phyloP scores from a whole-genome alignment of 2,888 invertebrate species.

The Conomelus anceps region DNA sequence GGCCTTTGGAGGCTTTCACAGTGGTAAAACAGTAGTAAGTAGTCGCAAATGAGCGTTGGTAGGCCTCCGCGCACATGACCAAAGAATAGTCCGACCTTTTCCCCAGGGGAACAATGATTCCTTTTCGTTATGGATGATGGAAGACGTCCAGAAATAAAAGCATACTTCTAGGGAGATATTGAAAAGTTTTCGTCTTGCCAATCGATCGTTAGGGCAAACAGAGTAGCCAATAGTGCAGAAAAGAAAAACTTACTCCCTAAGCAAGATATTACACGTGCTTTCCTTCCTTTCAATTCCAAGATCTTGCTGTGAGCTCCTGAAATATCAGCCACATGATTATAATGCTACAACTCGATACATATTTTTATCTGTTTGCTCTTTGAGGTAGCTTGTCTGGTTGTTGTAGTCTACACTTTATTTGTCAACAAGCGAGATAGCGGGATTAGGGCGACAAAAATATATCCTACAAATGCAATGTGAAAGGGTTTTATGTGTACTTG shows the following conservation, averaged over 20 bases:
- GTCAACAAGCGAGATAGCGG: neutral
- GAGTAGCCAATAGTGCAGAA: neutral
- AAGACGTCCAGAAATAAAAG: neutral
- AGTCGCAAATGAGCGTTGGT: neutral
- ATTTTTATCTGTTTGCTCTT: neutral
- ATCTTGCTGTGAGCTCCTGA: neutral
- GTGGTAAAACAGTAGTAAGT: neutral
- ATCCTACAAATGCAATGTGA: too few relatives aligned
- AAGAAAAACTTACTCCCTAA: neutral
- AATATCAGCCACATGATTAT: neutral
- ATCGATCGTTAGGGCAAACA: neutral
- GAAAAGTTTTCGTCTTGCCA: neutral
- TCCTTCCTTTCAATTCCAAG: neutral
- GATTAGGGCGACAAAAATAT: too few relatives aligned
- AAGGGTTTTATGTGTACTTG: too few relatives aligned
- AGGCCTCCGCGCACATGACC: neutral
- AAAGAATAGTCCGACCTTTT: neutral
- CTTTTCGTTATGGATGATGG: neutral
- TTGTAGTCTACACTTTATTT: too few relatives aligned
- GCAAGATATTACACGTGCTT: neutral
- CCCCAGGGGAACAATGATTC: neutral
- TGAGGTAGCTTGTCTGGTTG: too few relatives aligned
- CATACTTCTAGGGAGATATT: neutral
- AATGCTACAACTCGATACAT: neutral
- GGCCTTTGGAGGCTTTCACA: too few relatives aligned